Conservation (phyloP, 2,888 invertebrate genomes). For the Hypomecis punctinalis region DNA sequence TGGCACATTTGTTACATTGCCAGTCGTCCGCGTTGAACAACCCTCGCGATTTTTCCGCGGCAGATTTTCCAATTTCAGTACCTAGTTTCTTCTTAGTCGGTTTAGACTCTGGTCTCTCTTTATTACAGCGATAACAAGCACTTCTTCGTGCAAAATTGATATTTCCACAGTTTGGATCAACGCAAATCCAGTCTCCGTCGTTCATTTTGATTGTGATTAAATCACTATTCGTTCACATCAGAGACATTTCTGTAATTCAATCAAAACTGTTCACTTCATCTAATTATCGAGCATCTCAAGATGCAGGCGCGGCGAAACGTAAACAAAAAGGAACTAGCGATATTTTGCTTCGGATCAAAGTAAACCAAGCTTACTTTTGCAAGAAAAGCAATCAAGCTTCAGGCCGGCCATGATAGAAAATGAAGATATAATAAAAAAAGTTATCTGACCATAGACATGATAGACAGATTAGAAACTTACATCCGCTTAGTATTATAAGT, state of each 20-base stretch:
- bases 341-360: constrained; percentile 66
- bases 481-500: constrained; percentile 38
- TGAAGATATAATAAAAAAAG: constrained; percentile 50
- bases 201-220: constrained; percentile 72
- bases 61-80: constrained; percentile 98
- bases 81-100: constrained; percentile 92
- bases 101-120: constrained; percentile 83
- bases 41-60: constrained; percentile 99
- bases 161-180: constrained; percentile 92
- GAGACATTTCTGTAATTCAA: constrained; percentile 49
- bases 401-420: constrained; percentile 68
- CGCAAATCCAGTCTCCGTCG: constrained; percentile 88
- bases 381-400: constrained; percentile 80
- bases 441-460: constrained; percentile 40
- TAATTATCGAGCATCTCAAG: constrained; percentile 49
- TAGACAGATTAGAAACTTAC: neutral
- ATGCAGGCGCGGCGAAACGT: constrained; percentile 54
- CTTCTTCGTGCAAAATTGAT: constrained; percentile 96
- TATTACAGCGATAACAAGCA: constrained; percentile 96
- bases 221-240: constrained; percentile 46
- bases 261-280: constrained; percentile 40
- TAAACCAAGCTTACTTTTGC: constrained; percentile 81
- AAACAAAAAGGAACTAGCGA: constrained; percentile 74
- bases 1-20: constrained; percentile 99
- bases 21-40: constrained; percentile 99